Evolutionary conservation across 2,113 vertebrate species (phyloP).

Genomic region (Eublepharis macularius): DNA sequence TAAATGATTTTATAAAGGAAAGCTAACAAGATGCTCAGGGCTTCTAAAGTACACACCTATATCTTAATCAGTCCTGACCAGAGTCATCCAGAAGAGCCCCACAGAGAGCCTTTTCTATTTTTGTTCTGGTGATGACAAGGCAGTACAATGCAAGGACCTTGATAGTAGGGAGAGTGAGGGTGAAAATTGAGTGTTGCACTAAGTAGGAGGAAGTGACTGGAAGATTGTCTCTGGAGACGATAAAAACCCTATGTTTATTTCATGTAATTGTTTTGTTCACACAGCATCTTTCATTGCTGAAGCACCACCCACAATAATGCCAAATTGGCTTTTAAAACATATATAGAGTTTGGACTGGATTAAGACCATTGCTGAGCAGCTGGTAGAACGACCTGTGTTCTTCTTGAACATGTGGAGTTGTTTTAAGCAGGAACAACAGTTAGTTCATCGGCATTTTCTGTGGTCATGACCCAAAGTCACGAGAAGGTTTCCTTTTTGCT

Average conservation of each 20-base stretch:
- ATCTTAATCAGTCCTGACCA: no score
- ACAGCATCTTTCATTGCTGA: background rate
- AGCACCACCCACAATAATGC: background rate
- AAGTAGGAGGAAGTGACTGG: background rate
- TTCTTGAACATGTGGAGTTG: constrained; percentile 19
- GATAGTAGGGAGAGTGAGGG: background rate
- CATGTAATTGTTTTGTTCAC: background rate
- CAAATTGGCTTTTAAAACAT: background rate
- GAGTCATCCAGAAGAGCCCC: rapidly evolving
- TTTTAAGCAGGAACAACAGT: constrained; percentile 20
- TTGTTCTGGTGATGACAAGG: background rate
- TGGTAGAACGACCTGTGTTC: background rate
- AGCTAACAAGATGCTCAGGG: no score
- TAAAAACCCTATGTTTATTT: background rate
- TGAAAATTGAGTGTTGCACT: background rate
- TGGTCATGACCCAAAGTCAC: constrained; percentile 26
- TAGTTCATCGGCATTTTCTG: constrained; percentile 3
- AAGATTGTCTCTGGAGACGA: background rate
- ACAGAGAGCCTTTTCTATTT: background rate
- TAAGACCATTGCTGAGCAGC: background rate
- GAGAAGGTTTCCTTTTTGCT: constrained; percentile 23
- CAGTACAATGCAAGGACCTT: background rate
- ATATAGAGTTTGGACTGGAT: no score
- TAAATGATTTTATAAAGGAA: no score
- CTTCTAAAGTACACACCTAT: no score